Percentiles rank a stretch among this genome's conserved stretches.
Conservation (phyloP, 1,140 invertebrate genomes). For the Mercenaria mercenaria region DNA sequence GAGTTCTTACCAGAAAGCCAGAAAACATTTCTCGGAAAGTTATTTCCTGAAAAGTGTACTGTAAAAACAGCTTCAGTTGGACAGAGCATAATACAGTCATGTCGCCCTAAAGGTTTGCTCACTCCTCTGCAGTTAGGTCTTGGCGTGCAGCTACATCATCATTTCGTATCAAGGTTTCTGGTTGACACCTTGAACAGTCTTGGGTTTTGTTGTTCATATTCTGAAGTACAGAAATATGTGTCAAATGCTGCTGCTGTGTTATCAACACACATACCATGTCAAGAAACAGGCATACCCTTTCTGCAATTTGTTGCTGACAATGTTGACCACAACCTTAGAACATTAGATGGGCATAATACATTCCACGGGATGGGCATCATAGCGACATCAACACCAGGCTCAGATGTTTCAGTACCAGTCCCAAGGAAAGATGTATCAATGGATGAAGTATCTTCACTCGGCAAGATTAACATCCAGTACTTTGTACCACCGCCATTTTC, state of each 20-base stretch:
- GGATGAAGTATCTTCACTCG: not conserved
- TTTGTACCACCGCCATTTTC: not conserved
- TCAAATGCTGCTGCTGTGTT: not conserved
- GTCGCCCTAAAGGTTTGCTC: conserved; percentile 65
- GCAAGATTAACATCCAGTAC: not conserved
- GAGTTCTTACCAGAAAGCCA: not conserved
- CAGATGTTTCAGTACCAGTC: not conserved
- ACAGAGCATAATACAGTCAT: conserved; percentile 41
- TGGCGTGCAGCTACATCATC: conserved; percentile 75
- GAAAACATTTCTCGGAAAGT: not conserved
- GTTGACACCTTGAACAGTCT: not conserved
- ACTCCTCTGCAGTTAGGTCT: conserved; percentile 76
- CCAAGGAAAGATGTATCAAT: not conserved
- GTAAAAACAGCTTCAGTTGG: not conserved
- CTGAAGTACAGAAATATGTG: conserved; percentile 29
- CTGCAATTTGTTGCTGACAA: conserved; percentile 70
- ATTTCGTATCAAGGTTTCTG: conserved; percentile 56
- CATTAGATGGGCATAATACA: conserved; percentile 69
- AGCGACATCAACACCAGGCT: conserved; percentile 57
- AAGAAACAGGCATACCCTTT: not conserved
- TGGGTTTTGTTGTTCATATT: not conserved
- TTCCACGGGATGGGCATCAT: conserved; percentile 82
- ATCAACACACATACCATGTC: not conserved
- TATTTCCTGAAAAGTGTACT: not conserved
- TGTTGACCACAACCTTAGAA: conserved; percentile 70